These are phyloP conservation scores for Argyrosomus japonicus DNA, from an alignment of 2,113 vertebrate genomes.

Conservation along the genomic window DNA sequence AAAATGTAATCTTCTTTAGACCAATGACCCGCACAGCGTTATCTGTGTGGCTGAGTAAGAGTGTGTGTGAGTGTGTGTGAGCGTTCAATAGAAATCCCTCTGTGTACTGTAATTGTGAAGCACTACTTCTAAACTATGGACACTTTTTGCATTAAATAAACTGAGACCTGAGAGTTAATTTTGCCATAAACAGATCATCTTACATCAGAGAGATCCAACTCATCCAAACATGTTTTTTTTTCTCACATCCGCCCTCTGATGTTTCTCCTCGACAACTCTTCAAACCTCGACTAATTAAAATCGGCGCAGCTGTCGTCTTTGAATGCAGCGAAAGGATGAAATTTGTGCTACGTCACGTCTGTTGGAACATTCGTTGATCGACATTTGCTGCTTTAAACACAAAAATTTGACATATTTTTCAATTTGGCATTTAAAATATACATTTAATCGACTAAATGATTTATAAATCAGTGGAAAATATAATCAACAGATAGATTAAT, in stretches of 20 bases:
- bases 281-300: not conserved
- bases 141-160: not conserved
- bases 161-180: not conserved
- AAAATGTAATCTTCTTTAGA: slow-evolving; percentile 82
- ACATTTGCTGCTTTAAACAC: too few relatives aligned
- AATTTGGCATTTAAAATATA: not conserved
- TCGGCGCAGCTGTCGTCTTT: not conserved
- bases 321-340: not conserved
- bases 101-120: slow-evolving; percentile 2
- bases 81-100: slow-evolving; percentile 29
- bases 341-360: not conserved
- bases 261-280: too few relatives aligned
- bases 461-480: not conserved
- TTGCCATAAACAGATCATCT: not conserved
- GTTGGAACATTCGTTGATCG: not conserved
- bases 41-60: slow-evolving; percentile 26
- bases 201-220: not conserved
- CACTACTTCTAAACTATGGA: not conserved
- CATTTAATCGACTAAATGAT: not conserved
- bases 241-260: not conserved
- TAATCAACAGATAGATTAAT: not conserved
- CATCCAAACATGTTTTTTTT: not conserved
- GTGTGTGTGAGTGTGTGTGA: slow-evolving; percentile 7
- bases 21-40: slow-evolving; percentile 53
- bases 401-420: not conserved